Evolutionary conservation across 2,797 vertebrate species (phyloP).

Genomic region (Rhinella marina): DNA sequence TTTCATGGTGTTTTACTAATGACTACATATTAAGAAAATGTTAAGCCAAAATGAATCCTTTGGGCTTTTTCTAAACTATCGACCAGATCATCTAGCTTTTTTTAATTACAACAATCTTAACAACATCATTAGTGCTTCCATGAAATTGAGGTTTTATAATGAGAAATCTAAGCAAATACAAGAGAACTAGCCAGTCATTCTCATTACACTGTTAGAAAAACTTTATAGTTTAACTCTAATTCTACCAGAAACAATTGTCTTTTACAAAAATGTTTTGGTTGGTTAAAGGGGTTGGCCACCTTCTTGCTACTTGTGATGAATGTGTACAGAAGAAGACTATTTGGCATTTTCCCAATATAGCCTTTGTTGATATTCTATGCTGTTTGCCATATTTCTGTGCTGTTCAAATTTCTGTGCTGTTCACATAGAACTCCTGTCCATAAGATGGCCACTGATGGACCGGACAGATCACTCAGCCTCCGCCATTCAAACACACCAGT

Average conservation of each 20-base stretch:
- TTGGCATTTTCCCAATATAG: too few relatives aligned
- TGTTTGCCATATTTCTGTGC: too few relatives aligned
- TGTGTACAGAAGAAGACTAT: too few relatives aligned
- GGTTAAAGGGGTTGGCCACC: background rate
- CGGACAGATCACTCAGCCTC: too few relatives aligned
- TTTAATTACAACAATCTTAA: constrained; percentile 54
- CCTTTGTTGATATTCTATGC: too few relatives aligned
- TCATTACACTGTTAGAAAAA: constrained; percentile 13
- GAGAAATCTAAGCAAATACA: constrained; percentile 39
- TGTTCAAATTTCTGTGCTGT: too few relatives aligned
- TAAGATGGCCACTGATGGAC: too few relatives aligned
- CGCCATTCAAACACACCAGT: too few relatives aligned
- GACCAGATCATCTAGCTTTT: constrained; percentile 32
- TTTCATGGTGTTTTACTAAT: constrained; percentile 35
- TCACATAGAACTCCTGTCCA: too few relatives aligned
- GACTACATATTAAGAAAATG: constrained; percentile 34
- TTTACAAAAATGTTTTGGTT: background rate
- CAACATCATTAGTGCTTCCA: constrained; percentile 52
- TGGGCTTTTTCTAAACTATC: constrained; percentile 39
- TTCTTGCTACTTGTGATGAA: too few relatives aligned
- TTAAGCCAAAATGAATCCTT: constrained; percentile 25
- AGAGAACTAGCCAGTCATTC: constrained; percentile 29
- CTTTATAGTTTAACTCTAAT: constrained; percentile 24
- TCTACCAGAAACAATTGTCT: background rate
- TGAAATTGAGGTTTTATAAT: constrained; percentile 53